Conservation (phyloP, 2,888 invertebrate species). For the Parasteatoda lunata region DNA sequence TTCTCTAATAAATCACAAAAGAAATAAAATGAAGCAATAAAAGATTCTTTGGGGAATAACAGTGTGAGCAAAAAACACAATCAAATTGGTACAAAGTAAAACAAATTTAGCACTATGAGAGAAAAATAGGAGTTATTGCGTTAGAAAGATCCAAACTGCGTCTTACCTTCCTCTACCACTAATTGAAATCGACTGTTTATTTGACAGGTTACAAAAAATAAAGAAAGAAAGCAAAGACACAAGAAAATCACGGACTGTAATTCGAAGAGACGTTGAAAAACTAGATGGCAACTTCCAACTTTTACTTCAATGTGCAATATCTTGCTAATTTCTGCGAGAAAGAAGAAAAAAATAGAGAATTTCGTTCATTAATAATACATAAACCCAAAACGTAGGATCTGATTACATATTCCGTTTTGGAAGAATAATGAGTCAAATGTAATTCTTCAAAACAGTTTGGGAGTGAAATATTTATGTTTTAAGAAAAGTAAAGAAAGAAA, state of each 20-base stretch:
- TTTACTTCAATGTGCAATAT: neutral
- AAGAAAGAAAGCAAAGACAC: neutral
- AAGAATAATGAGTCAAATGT: constrained; percentile 2
- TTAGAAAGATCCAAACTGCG: neutral
- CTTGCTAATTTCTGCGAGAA: neutral
- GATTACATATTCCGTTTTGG: neutral
- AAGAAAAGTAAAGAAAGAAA: neutral
- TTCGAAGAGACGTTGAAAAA: constrained; percentile 3
- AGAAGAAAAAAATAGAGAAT: neutral
- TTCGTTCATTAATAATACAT: neutral
- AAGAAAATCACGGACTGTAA: neutral
- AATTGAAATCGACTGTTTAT: constrained; percentile 5
- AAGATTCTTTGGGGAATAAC: too few species aligned
- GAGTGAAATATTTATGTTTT: neutral
- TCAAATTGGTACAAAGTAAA: too few species aligned
- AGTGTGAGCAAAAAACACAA: too few species aligned
- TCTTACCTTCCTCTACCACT: neutral
- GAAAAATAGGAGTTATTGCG: neutral
- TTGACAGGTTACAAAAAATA: neutral
- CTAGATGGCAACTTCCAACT: neutral
- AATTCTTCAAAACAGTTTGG: neutral
- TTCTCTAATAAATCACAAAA: too few species aligned
- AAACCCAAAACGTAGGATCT: neutral
- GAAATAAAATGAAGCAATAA: too few species aligned
- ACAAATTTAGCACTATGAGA: too few species aligned